Conservation (phyloP, 1,140 invertebrate species). For the Drosophila grimshawi region DNA sequence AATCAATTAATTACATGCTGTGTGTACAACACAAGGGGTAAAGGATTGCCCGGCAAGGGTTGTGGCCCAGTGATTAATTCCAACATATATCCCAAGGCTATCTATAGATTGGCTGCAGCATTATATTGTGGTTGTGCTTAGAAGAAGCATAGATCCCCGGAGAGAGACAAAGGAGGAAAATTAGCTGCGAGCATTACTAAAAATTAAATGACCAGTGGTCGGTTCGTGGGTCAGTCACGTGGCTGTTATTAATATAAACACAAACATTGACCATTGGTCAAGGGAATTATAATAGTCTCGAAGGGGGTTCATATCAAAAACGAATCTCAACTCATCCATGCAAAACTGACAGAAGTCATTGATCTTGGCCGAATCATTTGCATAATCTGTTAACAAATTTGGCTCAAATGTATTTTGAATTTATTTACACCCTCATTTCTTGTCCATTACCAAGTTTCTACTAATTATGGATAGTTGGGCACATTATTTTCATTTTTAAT, state of each 20-base stretch:
- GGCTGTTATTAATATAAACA: constrained; percentile 75
- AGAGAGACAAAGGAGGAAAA: not conserved
- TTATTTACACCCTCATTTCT: not conserved
- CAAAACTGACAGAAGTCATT: constrained; percentile 31
- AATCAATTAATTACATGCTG: constrained; percentile 83
- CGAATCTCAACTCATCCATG: not conserved
- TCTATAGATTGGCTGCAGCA: constrained; percentile 63
- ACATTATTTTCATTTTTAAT: too few species aligned
- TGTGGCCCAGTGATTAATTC: constrained; percentile 67
- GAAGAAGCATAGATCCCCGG: constrained; percentile 17
- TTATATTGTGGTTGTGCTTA: constrained; percentile 42
- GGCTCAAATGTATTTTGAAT: not conserved
- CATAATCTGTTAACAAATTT: not conserved
- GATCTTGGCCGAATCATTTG: constrained; percentile 10
- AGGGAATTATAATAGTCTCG: constrained; percentile 28
- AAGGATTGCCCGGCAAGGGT: constrained; percentile 63
- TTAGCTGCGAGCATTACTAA: constrained; percentile 9
- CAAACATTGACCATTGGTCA: constrained; percentile 65
- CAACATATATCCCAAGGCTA: constrained; percentile 69
- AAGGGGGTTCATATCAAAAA: constrained; percentile 22
- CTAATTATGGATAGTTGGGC: too few species aligned
- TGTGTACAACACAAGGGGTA: constrained; percentile 39
- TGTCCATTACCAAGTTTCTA: too few species aligned
- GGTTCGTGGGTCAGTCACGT: constrained; percentile 68
- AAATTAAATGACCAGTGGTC: constrained; percentile 75